phyloP scores from a whole-genome alignment of 2,113 vertebrate species.

The Phalacrocorax carbo region DNA sequence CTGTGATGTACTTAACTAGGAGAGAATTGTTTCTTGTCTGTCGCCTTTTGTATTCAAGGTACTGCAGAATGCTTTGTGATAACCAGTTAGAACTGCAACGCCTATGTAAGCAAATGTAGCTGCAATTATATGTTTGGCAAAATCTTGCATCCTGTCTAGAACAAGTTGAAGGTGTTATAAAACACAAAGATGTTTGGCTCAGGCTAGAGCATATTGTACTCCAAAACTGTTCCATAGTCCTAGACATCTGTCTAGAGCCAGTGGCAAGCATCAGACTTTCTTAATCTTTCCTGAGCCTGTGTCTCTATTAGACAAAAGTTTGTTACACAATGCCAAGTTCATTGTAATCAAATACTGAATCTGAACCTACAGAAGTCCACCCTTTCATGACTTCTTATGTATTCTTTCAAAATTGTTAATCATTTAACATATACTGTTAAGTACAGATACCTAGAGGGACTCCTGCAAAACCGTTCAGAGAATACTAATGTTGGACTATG shows the following conservation, averaged over 20 bases:
- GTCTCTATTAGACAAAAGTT: background rate
- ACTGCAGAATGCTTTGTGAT: background rate
- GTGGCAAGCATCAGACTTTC: background rate
- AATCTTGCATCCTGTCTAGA: background rate
- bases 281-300: background rate
- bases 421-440: background rate
- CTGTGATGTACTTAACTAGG: background rate
- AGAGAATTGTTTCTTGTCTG: background rate
- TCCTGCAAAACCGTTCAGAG: background rate
- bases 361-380: background rate
- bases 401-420: background rate
- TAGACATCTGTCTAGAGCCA: background rate
- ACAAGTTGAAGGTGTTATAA: constrained; percentile 3
- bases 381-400: background rate
- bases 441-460: background rate
- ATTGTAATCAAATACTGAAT: background rate
- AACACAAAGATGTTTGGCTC: background rate
- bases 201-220: background rate
- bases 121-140: background rate
- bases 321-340: background rate
- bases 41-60: constrained; percentile 3
- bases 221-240: background rate
- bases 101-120: background rate
- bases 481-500: background rate
- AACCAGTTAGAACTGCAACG: constrained; percentile 2